phyloP scores from a whole-genome alignment of 2,888 invertebrate genomes.

The Furcula furcula region DNA sequence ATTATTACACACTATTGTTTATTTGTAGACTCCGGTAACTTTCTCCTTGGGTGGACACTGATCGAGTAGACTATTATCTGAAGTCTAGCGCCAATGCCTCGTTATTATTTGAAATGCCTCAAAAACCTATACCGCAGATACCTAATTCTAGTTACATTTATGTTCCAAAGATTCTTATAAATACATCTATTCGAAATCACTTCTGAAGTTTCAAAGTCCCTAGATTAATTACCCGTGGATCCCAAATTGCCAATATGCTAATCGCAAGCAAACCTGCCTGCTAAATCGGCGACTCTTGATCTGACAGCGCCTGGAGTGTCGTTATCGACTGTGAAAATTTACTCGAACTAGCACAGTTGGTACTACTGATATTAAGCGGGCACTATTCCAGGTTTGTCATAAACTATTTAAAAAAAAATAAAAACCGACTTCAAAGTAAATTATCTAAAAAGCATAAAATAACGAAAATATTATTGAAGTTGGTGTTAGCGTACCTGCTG shows the following conservation, averaged over 20 bases:
- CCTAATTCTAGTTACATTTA: too few species aligned
- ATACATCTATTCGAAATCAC: too few species aligned
- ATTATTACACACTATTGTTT: conserved; percentile 23
- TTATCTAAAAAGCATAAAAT: too few species aligned
- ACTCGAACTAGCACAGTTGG: conserved; percentile 20
- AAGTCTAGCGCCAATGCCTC: background rate
- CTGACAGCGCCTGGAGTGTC: conserved; percentile 25
- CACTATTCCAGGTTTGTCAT: too few species aligned
- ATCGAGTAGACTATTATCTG: conserved; percentile 11
- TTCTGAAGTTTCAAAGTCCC: too few species aligned
- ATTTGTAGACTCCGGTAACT: conserved; percentile 10
- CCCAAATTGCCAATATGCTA: conserved; percentile 13
- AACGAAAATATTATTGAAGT: too few species aligned
- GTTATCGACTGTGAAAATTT: conserved; percentile 29
- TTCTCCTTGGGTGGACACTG: conserved; percentile 25
- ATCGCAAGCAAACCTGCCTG: conserved; percentile 15
- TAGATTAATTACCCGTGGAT: background rate
- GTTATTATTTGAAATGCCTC: conserved; percentile 1
- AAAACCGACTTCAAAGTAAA: too few species aligned
- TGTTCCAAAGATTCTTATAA: too few species aligned
- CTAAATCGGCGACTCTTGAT: conserved; percentile 12
- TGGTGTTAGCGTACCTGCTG: too few species aligned
- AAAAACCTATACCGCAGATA: too few species aligned
- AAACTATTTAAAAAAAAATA: too few species aligned
- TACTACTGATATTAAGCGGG: too few species aligned